phyloP scores from a whole-genome alignment of 2,888 invertebrate species.

The Philonicus albiceps region DNA sequence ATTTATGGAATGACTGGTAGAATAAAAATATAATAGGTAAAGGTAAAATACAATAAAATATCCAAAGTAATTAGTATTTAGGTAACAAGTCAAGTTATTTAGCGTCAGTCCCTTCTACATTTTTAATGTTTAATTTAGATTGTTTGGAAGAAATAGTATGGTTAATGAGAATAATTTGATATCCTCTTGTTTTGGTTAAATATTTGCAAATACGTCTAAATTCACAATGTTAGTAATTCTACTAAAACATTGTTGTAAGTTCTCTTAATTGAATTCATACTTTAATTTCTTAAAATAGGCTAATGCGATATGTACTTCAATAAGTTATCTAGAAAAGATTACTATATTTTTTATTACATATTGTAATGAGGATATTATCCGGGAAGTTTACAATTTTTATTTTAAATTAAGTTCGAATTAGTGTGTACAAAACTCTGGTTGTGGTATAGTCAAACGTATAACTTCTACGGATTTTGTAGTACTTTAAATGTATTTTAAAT shows the following conservation, averaged over 20 bases:
- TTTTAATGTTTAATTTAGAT: background rate
- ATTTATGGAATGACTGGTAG: background rate
- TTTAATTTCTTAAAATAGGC: background rate
- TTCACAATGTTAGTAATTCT: background rate
- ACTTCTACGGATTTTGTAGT: background rate
- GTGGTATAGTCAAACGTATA: background rate
- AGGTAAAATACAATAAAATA: background rate
- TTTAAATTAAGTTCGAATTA: background rate
- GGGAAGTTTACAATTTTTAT: background rate
- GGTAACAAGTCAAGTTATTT: background rate
- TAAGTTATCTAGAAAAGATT: background rate
- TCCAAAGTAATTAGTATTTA: background rate
- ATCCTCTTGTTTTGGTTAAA: background rate
- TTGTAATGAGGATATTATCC: background rate
- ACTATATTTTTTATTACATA: too few relatives aligned
- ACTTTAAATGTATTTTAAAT: background rate
- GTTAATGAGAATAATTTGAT: background rate
- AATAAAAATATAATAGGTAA: background rate
- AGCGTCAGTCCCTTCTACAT: background rate
- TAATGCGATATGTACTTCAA: background rate
- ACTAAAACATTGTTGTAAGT: background rate
- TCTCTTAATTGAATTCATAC: too few relatives aligned
- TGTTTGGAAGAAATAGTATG: background rate
- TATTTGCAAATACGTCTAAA: background rate
- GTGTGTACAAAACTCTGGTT: background rate